These are phyloP conservation scores for Botia almorhae DNA, from an alignment of 2,797 vertebrate species.

Conservation along the genomic window DNA sequence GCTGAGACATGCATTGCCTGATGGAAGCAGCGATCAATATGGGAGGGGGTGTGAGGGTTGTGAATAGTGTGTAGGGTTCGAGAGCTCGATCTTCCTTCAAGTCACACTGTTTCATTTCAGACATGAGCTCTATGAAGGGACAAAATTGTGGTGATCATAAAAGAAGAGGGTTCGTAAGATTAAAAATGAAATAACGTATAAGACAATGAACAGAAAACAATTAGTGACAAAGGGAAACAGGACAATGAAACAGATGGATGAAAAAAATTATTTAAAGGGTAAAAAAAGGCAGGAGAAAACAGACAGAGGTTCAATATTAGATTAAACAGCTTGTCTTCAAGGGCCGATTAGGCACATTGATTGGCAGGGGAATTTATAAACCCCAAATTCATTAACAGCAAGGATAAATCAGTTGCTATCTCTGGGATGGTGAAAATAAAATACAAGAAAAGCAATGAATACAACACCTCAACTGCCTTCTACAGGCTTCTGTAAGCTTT, in stretches of 20 bases:
- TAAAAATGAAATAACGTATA: background rate
- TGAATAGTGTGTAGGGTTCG: slow-evolving; percentile 19
- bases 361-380: slow-evolving; percentile 30
- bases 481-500: slow-evolving; percentile 9
- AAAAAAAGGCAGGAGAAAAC: slow-evolving; percentile 16
- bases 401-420: slow-evolving; percentile 10
- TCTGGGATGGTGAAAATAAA: slow-evolving; percentile 18
- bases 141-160: background rate
- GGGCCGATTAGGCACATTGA: slow-evolving; percentile 11
- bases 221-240: background rate
- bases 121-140: background rate
- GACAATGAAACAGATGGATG: background rate
- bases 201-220: background rate
- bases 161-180: background rate
- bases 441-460: slow-evolving; percentile 10
- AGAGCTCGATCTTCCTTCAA: slow-evolving; percentile 11
- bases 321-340: slow-evolving; percentile 25
- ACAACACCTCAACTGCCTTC: background rate
- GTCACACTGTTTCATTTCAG: background rate
- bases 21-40: slow-evolving; percentile 44
- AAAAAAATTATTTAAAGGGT: slow-evolving; percentile 5
- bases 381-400: slow-evolving; percentile 21
- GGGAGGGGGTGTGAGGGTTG: slow-evolving; percentile 15
- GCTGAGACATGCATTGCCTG: slow-evolving; percentile 42
- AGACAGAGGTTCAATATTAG: slow-evolving; percentile 21